A percentile compares a stretch with the other conserved stretches of the same genome.
phyloP scores from a whole-genome alignment of 2,888 invertebrate species.

The Dryomyza anilis region DNA sequence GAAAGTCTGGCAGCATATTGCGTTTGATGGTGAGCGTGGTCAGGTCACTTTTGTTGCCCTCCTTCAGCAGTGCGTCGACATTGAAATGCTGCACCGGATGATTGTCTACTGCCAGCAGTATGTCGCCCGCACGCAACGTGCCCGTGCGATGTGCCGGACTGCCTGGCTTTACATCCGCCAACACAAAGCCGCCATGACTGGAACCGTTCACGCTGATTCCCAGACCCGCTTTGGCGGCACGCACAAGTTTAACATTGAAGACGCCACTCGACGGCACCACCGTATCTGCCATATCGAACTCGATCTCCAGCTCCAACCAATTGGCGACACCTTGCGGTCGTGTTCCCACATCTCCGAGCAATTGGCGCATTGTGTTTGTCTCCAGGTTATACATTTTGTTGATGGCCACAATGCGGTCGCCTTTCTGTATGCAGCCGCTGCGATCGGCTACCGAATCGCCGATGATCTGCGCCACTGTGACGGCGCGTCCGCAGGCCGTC shows the following conservation, averaged over 20 bases:
- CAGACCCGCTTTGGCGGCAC: constrained; percentile 74
- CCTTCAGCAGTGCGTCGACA: constrained; percentile 58
- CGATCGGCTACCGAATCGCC: constrained; percentile 63
- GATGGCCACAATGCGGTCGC: constrained; percentile 83
- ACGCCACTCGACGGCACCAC: constrained; percentile 90
- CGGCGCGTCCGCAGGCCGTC: constrained; percentile 54
- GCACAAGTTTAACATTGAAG: constrained; percentile 86
- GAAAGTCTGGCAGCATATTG: constrained; percentile 58
- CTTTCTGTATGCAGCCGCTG: constrained; percentile 75
- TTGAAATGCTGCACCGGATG: constrained; percentile 70
- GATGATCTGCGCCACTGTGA: constrained; percentile 55
- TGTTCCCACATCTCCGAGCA: constrained; percentile 53
- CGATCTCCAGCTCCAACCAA: constrained; percentile 79
- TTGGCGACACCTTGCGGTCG: constrained; percentile 59
- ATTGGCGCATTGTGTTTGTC: constrained; percentile 64
- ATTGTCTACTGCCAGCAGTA: constrained; percentile 84
- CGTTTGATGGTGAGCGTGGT: constrained; percentile 60
- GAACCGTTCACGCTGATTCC: constrained; percentile 88
- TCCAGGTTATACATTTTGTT: constrained; percentile 78
- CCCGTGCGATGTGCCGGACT: constrained; percentile 91
- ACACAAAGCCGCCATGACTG: constrained; percentile 69
- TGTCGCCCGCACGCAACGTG: constrained; percentile 84
- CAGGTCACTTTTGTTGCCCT: constrained; percentile 49
- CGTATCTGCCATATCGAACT: constrained; percentile 90
- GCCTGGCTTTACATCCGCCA: constrained; percentile 87